A percentile compares a stretch with the other conserved stretches of the same genome.
phyloP scores from a whole-genome alignment of 2,888 invertebrate genomes.

The Limenitis camilla region DNA sequence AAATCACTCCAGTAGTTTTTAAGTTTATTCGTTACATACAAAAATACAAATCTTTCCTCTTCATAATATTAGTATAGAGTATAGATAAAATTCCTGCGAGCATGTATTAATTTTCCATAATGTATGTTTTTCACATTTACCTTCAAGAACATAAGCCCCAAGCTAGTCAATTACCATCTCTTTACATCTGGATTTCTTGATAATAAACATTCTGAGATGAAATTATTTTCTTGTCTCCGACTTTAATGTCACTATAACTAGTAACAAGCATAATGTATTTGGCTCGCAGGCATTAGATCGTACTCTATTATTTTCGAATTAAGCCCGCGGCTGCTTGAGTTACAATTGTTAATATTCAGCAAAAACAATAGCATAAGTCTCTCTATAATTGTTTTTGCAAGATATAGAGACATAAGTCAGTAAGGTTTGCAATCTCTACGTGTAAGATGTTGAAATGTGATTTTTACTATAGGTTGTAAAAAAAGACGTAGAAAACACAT shows the following conservation, averaged over 20 bases:
- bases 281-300: background rate
- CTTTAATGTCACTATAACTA: background rate
- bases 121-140: no score
- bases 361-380: background rate
- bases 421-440: no score
- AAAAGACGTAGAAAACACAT: background rate
- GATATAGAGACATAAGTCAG: no score
- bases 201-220: background rate
- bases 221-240: background rate
- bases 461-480: background rate
- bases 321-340: background rate
- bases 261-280: background rate
- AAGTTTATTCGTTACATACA: no score
- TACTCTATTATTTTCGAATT: background rate
- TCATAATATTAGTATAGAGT: no score
- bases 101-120: no score
- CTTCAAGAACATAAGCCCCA: no score
- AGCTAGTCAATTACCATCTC: no score
- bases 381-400: no score
- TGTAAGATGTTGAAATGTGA: background rate
- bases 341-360: conserved; percentile 1
- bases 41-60: no score
- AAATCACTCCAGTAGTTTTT: no score
- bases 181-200: background rate
- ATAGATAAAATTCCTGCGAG: no score